phyloP scores from a whole-genome alignment of 2,113 vertebrate species.

The Austrofundulus limnaeus region DNA sequence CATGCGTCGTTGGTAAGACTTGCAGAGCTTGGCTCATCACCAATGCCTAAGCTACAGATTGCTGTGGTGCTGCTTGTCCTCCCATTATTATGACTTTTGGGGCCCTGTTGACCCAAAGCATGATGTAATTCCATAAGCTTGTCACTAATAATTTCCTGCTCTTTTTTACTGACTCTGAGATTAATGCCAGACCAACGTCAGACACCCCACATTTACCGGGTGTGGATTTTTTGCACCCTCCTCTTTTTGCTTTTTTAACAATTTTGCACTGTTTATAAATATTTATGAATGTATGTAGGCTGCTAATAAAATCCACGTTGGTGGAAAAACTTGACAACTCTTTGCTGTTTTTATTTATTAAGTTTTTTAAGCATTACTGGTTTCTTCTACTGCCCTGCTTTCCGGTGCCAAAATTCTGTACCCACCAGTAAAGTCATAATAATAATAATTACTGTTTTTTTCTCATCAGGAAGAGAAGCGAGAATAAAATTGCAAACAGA shows the following conservation, averaged over 20 bases:
- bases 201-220: conserved; percentile 61
- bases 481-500: conserved; percentile 35
- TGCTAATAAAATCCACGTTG: conserved; percentile 59
- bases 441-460: conserved; percentile 53
- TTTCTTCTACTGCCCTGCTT: conserved; percentile 19
- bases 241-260: conserved; percentile 44
- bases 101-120: conserved; percentile 67
- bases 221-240: conserved; percentile 19
- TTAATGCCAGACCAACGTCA: conserved; percentile 71
- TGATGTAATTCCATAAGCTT: conserved; percentile 77
- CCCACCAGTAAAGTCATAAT: conserved; percentile 49
- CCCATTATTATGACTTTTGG: conserved; percentile 54
- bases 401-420: conserved; percentile 50
- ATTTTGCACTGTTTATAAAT: conserved; percentile 68
- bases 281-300: conserved; percentile 65
- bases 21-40: background rate
- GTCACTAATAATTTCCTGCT: conserved; percentile 81
- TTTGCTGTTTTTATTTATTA: conserved; percentile 55
- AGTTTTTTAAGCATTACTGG: conserved; percentile 51
- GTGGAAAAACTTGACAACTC: conserved; percentile 41
- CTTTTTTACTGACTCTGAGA: conserved; percentile 68
- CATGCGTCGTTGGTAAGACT: background rate
- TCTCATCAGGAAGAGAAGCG: conserved; percentile 15
- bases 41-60: conserved; percentile 5
- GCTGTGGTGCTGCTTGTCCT: conserved; percentile 19